Conservation (phyloP, 1,140 invertebrate genomes). For the Teleogryllus occipitalis region DNA sequence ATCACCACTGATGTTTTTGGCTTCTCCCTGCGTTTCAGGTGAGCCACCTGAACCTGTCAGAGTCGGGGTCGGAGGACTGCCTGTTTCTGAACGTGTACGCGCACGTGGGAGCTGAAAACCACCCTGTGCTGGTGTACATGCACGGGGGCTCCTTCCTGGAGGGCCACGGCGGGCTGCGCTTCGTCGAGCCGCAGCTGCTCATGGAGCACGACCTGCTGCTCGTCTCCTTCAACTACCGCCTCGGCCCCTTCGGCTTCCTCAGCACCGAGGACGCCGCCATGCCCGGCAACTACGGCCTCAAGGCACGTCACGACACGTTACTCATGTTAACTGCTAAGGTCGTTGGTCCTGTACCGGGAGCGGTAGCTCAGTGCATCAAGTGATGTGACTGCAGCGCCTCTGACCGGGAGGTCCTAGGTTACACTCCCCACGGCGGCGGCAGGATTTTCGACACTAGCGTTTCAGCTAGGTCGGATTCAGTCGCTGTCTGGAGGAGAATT, state of each 20-base stretch:
- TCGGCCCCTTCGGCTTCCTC: neutral
- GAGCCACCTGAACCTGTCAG: neutral
- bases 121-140: neutral
- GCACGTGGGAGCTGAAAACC: neutral
- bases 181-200: neutral
- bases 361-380: too few species aligned
- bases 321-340: too few species aligned
- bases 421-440: too few species aligned
- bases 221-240: neutral
- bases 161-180: neutral
- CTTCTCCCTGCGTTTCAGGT: neutral
- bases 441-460: too few species aligned
- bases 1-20: neutral
- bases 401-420: too few species aligned
- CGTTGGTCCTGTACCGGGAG: too few species aligned
- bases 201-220: neutral
- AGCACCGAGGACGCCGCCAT: neutral
- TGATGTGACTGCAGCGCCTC: too few species aligned
- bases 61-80: neutral
- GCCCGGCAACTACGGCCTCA: constrained; percentile 24
- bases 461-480: too few species aligned
- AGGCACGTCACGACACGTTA: constrained; percentile 28
- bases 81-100: neutral
- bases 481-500: too few species aligned
- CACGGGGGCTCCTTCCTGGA: neutral